phyloP scores from a whole-genome alignment of 2,888 invertebrate genomes.

The Acronicta alni region DNA sequence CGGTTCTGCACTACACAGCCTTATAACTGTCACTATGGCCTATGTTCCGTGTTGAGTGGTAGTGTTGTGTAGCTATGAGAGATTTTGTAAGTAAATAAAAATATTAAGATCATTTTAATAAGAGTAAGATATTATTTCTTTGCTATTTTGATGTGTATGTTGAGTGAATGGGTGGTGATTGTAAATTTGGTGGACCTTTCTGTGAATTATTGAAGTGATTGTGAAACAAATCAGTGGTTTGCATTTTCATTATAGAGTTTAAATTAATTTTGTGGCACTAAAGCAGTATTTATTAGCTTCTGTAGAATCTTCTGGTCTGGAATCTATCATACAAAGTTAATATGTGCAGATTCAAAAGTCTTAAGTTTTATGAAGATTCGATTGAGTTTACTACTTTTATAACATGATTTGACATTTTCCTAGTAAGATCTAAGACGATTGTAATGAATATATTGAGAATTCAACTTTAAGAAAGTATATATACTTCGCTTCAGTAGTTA shows the following conservation, averaged over 20 bases:
- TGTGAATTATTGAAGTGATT: no score
- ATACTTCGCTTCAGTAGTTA: no score
- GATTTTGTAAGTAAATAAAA: constrained; percentile 67
- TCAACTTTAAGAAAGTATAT: no score
- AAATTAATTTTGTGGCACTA: not conserved
- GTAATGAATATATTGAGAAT: no score
- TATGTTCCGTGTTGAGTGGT: constrained; percentile 42
- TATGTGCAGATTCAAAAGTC: no score
- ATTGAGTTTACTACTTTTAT: no score
- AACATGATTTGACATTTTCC: no score
- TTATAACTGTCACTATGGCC: constrained; percentile 62
- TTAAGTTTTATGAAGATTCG: no score
- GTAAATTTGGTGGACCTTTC: not conserved
- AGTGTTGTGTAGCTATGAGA: constrained; percentile 58
- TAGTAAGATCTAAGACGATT: no score
- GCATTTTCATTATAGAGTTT: not conserved
- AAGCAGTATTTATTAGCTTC: not conserved
- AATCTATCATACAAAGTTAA: not conserved
- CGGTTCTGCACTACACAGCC: constrained; percentile 47
- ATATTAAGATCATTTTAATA: not conserved
- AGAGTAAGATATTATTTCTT: not conserved
- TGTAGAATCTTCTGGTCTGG: not conserved
- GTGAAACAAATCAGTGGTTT: not conserved
- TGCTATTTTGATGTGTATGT: not conserved
- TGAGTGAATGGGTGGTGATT: not conserved